Conservation (phyloP, 2,113 vertebrate species). For the Steatornis caripensis region DNA sequence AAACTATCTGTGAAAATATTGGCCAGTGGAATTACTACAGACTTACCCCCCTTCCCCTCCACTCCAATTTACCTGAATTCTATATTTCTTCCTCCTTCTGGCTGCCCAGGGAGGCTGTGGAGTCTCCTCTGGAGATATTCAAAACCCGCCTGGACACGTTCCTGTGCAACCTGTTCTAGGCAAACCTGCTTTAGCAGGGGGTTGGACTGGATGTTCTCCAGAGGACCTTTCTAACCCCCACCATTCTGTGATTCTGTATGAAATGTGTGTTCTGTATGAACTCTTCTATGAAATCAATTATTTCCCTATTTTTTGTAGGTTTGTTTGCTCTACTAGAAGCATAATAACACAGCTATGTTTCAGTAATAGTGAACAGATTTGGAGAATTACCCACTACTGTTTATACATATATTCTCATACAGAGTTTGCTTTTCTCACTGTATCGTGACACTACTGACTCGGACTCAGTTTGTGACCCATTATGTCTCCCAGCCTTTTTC, state of each 20-base stretch:
- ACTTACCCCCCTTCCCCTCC: fast-evolving
- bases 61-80: neutral
- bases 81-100: neutral
- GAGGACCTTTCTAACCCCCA: too few species aligned
- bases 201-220: too few species aligned
- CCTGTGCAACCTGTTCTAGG: too few species aligned
- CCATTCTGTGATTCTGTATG: too few species aligned
- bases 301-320: neutral
- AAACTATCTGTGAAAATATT: neutral
- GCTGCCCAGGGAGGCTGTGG: too few species aligned
- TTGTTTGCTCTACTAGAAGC: neutral
- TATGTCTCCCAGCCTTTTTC: neutral
- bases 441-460: neutral
- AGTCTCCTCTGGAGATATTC: too few species aligned
- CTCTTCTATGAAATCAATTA: neutral
- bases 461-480: neutral
- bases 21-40: neutral
- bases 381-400: neutral
- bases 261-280: too few species aligned
- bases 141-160: too few species aligned
- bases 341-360: neutral
- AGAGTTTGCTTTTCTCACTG: neutral
- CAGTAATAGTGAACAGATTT: neutral
- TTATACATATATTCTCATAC: neutral
- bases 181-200: too few species aligned